phyloP scores from a whole-genome alignment of 2,888 invertebrate genomes.

The Hirtodrosophila cameraria region DNA sequence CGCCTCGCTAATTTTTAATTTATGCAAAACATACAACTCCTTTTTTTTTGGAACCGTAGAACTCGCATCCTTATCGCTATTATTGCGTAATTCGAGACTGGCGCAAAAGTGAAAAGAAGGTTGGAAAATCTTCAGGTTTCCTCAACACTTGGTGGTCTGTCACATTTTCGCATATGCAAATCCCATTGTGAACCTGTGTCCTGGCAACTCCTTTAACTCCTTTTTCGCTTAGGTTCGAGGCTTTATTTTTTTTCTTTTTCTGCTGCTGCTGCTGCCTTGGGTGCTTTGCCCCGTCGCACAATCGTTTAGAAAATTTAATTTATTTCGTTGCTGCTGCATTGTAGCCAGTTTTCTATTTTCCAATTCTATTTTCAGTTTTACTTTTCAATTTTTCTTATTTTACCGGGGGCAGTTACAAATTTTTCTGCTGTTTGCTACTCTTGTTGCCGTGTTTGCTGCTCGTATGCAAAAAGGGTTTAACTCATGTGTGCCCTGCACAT shows the following conservation, averaged over 20 bases:
- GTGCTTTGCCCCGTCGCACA: slow-evolving; percentile 61
- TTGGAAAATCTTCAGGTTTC: slow-evolving; percentile 49
- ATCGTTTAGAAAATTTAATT: slow-evolving; percentile 79
- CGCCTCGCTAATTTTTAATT: slow-evolving; percentile 74
- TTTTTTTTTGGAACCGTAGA: slow-evolving; percentile 9
- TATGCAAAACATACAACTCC: slow-evolving; percentile 70
- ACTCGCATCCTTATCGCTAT: slow-evolving; percentile 45
- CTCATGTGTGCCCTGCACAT: slow-evolving; percentile 42
- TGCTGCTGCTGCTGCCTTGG: slow-evolving; percentile 50
- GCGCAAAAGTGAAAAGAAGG: slow-evolving; percentile 46
- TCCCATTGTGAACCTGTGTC: slow-evolving; percentile 73
- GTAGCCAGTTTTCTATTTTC: slow-evolving; percentile 67
- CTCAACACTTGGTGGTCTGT: slow-evolving; percentile 53
- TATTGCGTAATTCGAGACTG: slow-evolving; percentile 71
- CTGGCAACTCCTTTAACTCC: slow-evolving; percentile 21
- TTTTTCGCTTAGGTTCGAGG: neutral
- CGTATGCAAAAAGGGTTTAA: slow-evolving; percentile 70
- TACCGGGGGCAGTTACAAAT: slow-evolving; percentile 67
- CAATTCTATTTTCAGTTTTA: slow-evolving; percentile 68
- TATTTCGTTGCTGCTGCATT: slow-evolving; percentile 68
- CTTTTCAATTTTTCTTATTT: slow-evolving; percentile 54
- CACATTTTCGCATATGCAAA: slow-evolving; percentile 73
- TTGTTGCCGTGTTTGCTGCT: slow-evolving; percentile 59
- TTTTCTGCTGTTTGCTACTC: slow-evolving; percentile 62
- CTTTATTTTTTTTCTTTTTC: too few species aligned